Percentiles rank a stretch among this genome's conserved stretches.
Evolutionary conservation across 2,888 invertebrate genomes (phyloP).

Genomic region (Drosophila nigricruria): DNA sequence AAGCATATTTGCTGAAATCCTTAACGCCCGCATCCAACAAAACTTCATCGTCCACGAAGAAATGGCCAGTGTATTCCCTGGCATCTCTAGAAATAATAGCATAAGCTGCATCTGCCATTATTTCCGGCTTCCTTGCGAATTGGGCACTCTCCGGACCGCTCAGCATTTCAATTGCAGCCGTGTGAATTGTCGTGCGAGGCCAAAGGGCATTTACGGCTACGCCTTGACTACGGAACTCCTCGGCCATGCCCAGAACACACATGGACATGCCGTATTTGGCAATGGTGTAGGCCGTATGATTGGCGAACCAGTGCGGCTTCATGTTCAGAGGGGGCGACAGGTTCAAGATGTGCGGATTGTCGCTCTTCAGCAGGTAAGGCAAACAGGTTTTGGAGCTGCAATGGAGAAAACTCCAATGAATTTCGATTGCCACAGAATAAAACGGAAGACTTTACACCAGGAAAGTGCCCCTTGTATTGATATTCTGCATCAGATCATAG

Average conservation of each 20-base stretch:
- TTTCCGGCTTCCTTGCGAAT: constrained; percentile 82
- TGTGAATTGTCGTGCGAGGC: constrained; percentile 96
- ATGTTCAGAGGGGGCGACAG: constrained; percentile 97
- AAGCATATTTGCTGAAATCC: constrained; percentile 93
- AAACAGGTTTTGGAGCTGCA: constrained; percentile 95
- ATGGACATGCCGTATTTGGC: constrained; percentile 99
- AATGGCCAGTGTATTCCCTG: constrained; percentile 92
- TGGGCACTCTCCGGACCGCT: constrained; percentile 86
- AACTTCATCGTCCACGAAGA: constrained; percentile 96
- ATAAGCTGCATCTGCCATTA: constrained; percentile 85
- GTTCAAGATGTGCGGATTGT: constrained; percentile 97
- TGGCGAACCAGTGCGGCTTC: constrained; percentile 94
- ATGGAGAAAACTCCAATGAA: background rate
- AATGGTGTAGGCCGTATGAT: constrained; percentile 98
- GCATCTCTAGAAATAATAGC: constrained; percentile 88
- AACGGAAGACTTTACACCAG: constrained; percentile 88
- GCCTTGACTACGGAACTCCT: constrained; percentile 92
- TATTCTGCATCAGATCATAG: constrained; percentile 97
- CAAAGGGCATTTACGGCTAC: constrained; percentile 98
- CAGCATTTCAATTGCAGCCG: constrained; percentile 96
- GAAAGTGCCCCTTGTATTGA: constrained; percentile 98
- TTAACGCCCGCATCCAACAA: constrained; percentile 91
- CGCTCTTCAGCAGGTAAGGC: constrained; percentile 93
- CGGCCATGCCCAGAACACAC: constrained; percentile 99
- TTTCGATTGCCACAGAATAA: background rate